phyloP scores from a whole-genome alignment of 2,888 invertebrate species.

The Psylliodes chrysocephalus region DNA sequence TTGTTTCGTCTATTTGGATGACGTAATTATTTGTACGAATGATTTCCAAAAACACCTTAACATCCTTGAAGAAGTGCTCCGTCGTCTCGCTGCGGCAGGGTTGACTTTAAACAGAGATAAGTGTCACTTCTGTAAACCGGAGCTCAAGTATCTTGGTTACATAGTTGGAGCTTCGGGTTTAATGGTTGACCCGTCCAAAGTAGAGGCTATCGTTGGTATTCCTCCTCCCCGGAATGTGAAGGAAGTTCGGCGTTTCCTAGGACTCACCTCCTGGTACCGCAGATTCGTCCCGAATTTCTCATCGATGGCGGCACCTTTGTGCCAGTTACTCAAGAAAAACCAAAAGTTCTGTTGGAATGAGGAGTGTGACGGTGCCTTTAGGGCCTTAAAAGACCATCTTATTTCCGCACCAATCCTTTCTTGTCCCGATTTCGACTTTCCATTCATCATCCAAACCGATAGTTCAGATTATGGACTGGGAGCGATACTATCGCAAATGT shows the following conservation, averaged over 20 bases:
- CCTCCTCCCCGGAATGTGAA: no score
- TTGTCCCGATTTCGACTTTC: background rate
- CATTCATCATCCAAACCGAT: background rate
- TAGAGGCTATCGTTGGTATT: no score
- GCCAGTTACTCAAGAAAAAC: no score
- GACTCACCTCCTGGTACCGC: no score
- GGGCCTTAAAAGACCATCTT: background rate
- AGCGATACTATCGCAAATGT: conserved; percentile 42
- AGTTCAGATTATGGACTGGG: conserved; percentile 39
- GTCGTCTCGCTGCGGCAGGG: conserved; percentile 39
- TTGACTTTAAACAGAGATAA: conserved; percentile 38
- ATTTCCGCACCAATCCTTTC: background rate
- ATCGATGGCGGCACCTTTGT: no score
- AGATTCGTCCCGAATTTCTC: no score
- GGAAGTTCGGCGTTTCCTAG: no score
- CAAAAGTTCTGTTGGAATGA: conserved; percentile 41
- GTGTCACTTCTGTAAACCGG: conserved; percentile 20
- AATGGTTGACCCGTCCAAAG: conserved; percentile 16
- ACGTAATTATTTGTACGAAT: no score
- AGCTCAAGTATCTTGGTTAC: conserved; percentile 19
- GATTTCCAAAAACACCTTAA: conserved; percentile 34
- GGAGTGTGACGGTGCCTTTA: background rate
- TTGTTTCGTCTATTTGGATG: conserved; percentile 45
- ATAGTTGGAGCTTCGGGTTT: conserved; percentile 9
- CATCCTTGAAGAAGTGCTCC: conserved; percentile 41